Evolutionary conservation across 2,888 invertebrate species (phyloP), one percentile per base, ranked within the genome.

Genomic region (Rhingia campestris): DNA sequence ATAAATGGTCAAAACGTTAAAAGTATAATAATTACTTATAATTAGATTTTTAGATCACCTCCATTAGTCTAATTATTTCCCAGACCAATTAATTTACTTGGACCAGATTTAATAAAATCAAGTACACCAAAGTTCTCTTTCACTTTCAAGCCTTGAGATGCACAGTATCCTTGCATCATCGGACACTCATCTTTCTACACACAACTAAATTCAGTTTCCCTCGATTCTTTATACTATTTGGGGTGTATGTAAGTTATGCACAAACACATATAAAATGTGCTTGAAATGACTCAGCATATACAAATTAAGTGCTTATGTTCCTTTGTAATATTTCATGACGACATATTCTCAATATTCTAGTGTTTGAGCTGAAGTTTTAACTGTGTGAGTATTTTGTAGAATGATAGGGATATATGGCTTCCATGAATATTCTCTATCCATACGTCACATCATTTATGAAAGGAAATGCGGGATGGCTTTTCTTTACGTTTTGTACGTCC

Each of bases 381-480:
- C 43, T 43, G 30, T 61, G 39, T 72, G 51, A 56, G 35, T 59
- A 30, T 49, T 49, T 30, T 70, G 53, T 14, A 66, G 64, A 22
- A 22, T 22, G 39, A 64, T 49, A 45, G 63, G 51, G 66, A 63
- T 70, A 82, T 79, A 82, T 69, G 67, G 82, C 79, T 79, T 82
- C 72, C 45, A 66, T 72, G 45, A 47, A 54, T 73, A 79, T 73
- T 79, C 80, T 70, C 61, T 61, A 75, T 75, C 75, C 81, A 72
- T 72, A 54, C 84, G 80, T 67, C 85, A 75, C 67, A 67, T 75
- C 75, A 67, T 32, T 49, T 49, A 47, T 76, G 74, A 85, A 81
- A 85, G 85, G 85, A 85, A 81, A 81, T 85, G 85, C 81, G 85
- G 85, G 85, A 85, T 76, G 72, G 75, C 75, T 85, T 75, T 75